Base-by-base conservation (phyloP, 2,888 invertebrate genomes). In the Leuctra nigra region DNA sequence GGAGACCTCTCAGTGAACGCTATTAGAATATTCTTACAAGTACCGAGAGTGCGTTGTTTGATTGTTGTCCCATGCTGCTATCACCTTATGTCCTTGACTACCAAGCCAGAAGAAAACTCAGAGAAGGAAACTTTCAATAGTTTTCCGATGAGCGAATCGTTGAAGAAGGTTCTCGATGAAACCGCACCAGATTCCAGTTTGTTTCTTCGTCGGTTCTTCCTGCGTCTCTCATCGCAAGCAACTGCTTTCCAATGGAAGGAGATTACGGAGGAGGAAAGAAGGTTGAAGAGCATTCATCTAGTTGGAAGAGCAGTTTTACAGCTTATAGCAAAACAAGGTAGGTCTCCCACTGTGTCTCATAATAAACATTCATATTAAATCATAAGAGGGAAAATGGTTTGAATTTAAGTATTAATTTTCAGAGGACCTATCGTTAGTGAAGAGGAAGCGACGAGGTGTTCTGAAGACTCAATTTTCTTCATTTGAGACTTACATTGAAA, bases 1-100 rank as follows among this genome's bases (percentile, higher is more conserved):
- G 89, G 85, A 0, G 88, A 89, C 73, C 75, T 90, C 56, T 83
- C 86, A 38, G 75, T 86, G 20, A 77, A 78, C 55, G 81, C 85
- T 7, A 76, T 87, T 50, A 76, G 80, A 64, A 71, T 87, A 62
- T 89, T 86, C 25, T 24, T 53, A 1, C 38, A 22, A 18, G 2
- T 57, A 16, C 44, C 29, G n/a, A 25, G 23, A 13, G 13, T 56
- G 2, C 44, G 48, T 20, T 14, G 38, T 2, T 68, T 87, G 20
- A 75, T 84, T 44, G 73, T 88, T 13, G 82, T 89, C 77, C 85
- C 89, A 2, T 90, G 90, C 66, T 90, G 90, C 67, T 90, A 90
- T 65, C 89, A 90, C 68, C 84, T 85, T 70, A 38, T 47, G 25
- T 35, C 53, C 7, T 16, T 29, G 24, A 46, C n/a, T 47, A 35